Percentiles rank a stretch among this genome's conserved stretches.
Conservation (phyloP, 2,113 vertebrate species). For the Hypomesus transpacificus region DNA sequence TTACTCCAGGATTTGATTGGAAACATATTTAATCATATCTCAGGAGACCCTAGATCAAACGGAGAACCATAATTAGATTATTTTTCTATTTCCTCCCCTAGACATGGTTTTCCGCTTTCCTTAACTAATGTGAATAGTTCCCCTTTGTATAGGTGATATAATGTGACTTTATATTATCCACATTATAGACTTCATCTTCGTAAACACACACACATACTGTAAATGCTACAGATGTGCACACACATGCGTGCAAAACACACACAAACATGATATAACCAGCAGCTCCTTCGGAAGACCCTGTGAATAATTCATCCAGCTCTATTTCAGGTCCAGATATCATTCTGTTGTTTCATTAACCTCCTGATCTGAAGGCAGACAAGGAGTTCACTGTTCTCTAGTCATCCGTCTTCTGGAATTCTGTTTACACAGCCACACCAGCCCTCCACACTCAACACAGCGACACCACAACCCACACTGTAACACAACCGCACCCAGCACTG, state of each 20-base stretch:
- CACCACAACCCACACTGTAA: not conserved
- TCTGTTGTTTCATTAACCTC: conserved; percentile 56
- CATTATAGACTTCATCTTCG: not conserved
- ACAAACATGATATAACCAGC: not conserved
- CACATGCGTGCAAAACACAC: not conserved
- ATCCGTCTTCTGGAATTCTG: conserved; percentile 38
- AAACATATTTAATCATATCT: not conserved
- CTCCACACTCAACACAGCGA: conserved; percentile 38
- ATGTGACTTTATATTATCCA: too few relatives aligned
- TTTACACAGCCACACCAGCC: conserved; percentile 21
- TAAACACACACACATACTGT: not conserved
- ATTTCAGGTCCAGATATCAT: conserved; percentile 42
- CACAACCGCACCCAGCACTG: not conserved
- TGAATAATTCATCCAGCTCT: conserved; percentile 51
- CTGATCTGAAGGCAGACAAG: conserved; percentile 43
- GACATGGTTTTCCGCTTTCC: not conserved
- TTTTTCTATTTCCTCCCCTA: not conserved
- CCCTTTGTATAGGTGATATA: not conserved
- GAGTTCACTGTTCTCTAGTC: conserved; percentile 32
- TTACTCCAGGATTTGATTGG: not conserved
- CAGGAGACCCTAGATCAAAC: not conserved
- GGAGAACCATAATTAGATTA: not conserved
- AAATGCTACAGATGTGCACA: not conserved
- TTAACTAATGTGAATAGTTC: not conserved
- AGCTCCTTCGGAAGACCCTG: conserved; percentile 23